Percentiles rank a stretch among this genome's conserved stretches.
Conservation (phyloP, 2,797 vertebrate genomes). For the Acanthopagrus latus region DNA sequence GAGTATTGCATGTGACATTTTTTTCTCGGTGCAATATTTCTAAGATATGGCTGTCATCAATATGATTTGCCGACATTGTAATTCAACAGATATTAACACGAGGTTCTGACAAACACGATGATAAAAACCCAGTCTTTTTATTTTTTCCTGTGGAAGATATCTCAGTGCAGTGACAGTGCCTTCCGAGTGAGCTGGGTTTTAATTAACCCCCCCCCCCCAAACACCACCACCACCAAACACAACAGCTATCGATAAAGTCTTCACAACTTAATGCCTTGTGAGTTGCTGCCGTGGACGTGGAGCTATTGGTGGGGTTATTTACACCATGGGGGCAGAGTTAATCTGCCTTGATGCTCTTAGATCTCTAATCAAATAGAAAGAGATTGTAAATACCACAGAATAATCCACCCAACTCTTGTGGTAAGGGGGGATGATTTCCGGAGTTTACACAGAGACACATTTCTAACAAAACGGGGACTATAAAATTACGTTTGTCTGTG, state of each 20-base stretch:
- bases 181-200: constrained; percentile 65
- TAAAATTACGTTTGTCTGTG: background rate
- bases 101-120: constrained; percentile 58
- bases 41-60: constrained; percentile 50
- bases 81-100: constrained; percentile 58
- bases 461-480: constrained; percentile 9
- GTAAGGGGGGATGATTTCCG: constrained; percentile 31
- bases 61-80: constrained; percentile 59
- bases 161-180: constrained; percentile 48
- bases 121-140: constrained; percentile 53
- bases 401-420: constrained; percentile 66
- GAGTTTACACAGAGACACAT: constrained; percentile 41
- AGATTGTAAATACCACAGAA: constrained; percentile 73
- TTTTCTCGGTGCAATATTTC: constrained; percentile 35
- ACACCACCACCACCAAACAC: constrained; percentile 68
- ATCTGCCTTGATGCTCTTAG: constrained; percentile 76
- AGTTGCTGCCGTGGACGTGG: constrained; percentile 65
- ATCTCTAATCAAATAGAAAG: constrained; percentile 79
- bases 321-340: constrained; percentile 73
- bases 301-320: constrained; percentile 75
- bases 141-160: constrained; percentile 37
- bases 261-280: constrained; percentile 75
- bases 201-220: constrained; percentile 70
- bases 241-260: constrained; percentile 74
- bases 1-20: constrained; percentile 33